Conservation (phyloP, 2,113 vertebrate genomes). For the Pionites leucogaster region DNA sequence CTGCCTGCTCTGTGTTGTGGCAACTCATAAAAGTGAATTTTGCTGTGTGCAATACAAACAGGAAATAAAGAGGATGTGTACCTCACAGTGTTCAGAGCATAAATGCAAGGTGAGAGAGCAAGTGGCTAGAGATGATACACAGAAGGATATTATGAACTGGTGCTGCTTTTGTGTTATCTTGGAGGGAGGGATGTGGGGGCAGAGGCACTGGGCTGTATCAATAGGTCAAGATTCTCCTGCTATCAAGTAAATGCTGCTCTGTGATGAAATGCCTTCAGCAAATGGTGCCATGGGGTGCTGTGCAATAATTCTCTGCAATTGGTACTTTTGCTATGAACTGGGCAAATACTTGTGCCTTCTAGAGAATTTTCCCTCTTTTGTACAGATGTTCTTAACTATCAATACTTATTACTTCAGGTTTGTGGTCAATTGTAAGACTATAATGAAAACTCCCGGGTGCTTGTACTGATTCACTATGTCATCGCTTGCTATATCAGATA, state of each 20-base stretch:
- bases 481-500: neutral
- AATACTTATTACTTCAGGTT: neutral
- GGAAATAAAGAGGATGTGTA: neutral
- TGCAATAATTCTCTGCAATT: neutral
- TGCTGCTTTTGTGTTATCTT: neutral
- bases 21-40: neutral
- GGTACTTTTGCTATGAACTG: neutral
- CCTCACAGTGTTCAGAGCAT: accelerated
- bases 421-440: neutral
- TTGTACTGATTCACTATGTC: neutral
- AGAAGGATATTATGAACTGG: accelerated
- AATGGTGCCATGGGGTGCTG: neutral
- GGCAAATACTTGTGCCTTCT: neutral
- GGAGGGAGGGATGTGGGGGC: neutral
- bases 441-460: neutral
- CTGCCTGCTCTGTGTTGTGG: neutral
- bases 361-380: neutral
- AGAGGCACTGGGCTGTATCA: neutral
- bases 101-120: accelerated
- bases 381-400: neutral
- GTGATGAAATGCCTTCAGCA: neutral
- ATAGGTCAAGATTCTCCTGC: neutral
- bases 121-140: accelerated
- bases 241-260: neutral
- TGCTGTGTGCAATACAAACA: neutral